Base-by-base conservation (phyloP, 2,797 vertebrate genomes). In the Hoplostethus mediterraneus region DNA sequence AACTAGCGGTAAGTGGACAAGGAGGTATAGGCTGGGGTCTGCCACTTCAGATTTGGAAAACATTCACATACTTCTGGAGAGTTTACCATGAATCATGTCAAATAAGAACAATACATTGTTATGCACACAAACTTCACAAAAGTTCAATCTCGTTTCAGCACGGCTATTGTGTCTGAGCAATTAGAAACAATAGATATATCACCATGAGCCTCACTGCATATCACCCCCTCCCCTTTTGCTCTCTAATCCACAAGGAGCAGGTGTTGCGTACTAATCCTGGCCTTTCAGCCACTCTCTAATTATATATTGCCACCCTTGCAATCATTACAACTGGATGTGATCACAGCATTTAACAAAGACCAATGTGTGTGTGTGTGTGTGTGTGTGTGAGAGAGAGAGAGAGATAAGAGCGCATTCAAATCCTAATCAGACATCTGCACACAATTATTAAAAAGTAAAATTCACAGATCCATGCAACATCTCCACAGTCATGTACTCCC, bases 291-390 rank as follows among this genome's bases (percentile, higher is more conserved):
- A 45, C 10, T 7, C 79, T 83, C 76, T 80, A 88, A 92, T 91
- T 91, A 90, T 77, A 84, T 81, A 89, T 82, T 90, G 89, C 92
- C 91, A 89, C 88, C 78, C 79, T 66, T 48, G 90, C 85, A 90
- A 84, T 88, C 81, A 86, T 88, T 72, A 64, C 51, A 77, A 76
- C 75, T 59, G 61, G 56, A 59, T 1, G 1, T 57, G 66, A 78
- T 75, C 71, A 69, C 16, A 72, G 51, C 67, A 67, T 4, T 71
- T 52, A 56, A 71, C 21, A 36, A 63, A 75, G 58, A 49, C 17
- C 31, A 8, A n/a, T 42, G 47, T 53, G 33, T 52, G 33, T 53
- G 58, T 54, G 31, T 17, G 51, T 12, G 53, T 56, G 59, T 61
- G 11, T 38, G 25, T 11, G 55, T 17, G 31, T 59, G 49, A 4